A percentile compares a stretch with the other conserved stretches of the same genome.
Evolutionary conservation across 2,797 vertebrate species (phyloP).

Genomic region (Phalanger gymnotis): DNA sequence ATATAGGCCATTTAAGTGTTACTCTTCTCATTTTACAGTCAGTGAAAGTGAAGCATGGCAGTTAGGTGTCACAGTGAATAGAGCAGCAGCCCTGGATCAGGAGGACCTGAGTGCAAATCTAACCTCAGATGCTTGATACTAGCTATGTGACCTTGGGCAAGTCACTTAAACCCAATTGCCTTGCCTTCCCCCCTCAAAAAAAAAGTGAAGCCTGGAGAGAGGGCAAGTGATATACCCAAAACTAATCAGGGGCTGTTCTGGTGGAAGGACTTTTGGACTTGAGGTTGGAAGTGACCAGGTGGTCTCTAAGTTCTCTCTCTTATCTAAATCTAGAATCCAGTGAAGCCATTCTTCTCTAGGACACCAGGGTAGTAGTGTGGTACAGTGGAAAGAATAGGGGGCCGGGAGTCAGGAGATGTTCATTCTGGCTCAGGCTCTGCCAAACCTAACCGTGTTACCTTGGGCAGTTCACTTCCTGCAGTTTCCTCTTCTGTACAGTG

Average conservation of each 20-base stretch:
- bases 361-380: neutral
- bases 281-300: neutral
- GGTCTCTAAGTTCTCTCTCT: neutral
- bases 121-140: no score
- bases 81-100: no score
- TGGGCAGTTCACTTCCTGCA: conserved; percentile 13
- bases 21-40: neutral
- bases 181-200: no score
- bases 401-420: neutral
- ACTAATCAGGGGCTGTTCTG: neutral
- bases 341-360: neutral
- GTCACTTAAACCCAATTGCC: no score
- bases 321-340: neutral
- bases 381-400: neutral
- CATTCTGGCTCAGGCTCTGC: neutral
- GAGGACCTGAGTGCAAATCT: no score
- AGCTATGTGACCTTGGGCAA: no score
- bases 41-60: neutral
- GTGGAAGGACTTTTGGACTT: neutral
- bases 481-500: conserved; percentile 33
- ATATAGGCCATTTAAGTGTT: neutral
- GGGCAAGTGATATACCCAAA: neutral
- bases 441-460: neutral
- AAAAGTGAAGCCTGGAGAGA: neutral
- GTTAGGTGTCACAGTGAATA: no score